Conservation (phyloP, 2,113 vertebrate genomes). For the Malaclemys terrapin region DNA sequence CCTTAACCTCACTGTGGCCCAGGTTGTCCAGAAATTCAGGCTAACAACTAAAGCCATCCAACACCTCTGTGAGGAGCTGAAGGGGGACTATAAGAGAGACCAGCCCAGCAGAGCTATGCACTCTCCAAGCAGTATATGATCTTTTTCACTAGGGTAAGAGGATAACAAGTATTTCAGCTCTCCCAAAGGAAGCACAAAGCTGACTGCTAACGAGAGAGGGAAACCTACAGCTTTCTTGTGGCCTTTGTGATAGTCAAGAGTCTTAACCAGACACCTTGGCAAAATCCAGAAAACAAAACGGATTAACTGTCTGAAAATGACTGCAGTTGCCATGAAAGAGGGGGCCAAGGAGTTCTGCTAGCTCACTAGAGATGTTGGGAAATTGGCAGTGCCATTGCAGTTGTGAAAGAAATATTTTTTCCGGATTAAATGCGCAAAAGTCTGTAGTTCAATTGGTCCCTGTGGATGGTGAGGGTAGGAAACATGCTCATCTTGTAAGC, state of each 20-base stretch:
- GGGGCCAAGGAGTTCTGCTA: neutral
- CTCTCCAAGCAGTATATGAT: accelerated
- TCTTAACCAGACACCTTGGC: neutral
- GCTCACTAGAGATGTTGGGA: neutral
- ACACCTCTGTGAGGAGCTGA: neutral
- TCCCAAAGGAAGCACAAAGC: neutral
- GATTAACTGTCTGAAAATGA: neutral
- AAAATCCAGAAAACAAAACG: neutral
- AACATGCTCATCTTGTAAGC: neutral
- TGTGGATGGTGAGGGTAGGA: neutral
- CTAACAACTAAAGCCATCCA: neutral
- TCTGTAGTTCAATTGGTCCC: slow-evolving; percentile 21
- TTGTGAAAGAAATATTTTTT: slow-evolving; percentile 31
- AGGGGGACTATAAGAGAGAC: neutral
- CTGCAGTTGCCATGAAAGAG: neutral
- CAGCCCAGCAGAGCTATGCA: neutral
- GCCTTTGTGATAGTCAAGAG: neutral
- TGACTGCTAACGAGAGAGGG: neutral
- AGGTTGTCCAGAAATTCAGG: neutral
- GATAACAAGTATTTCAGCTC: neutral
- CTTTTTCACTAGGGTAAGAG: neutral
- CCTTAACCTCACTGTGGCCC: neutral
- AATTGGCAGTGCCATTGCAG: slow-evolving; percentile 18
- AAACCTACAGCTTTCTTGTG: neutral
- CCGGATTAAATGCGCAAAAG: slow-evolving; percentile 10